Conservation (phyloP, 2,888 invertebrate species). For the Stenoptilia bipunctidactyla region DNA sequence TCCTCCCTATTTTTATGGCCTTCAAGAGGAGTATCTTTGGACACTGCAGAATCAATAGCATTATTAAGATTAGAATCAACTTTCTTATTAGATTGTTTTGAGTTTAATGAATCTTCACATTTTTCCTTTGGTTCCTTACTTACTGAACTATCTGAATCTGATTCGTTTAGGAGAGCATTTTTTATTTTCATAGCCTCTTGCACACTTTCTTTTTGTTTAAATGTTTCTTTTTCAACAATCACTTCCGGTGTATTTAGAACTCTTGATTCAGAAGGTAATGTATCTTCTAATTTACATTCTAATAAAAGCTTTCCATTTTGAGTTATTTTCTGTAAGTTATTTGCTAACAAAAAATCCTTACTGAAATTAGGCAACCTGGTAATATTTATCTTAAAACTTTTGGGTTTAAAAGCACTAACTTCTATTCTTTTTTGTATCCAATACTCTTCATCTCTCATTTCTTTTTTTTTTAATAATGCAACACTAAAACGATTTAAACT, state of each 20-base stretch:
- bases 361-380: slow-evolving; percentile 32
- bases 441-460: slow-evolving; percentile 19
- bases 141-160: slow-evolving; percentile 18
- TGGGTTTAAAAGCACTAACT: slow-evolving; percentile 36
- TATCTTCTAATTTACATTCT: slow-evolving; percentile 15
- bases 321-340: slow-evolving; percentile 34
- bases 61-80: neutral
- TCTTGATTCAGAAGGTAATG: neutral
- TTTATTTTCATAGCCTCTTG: slow-evolving; percentile 15
- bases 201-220: neutral
- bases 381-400: slow-evolving; percentile 33
- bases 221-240: slow-evolving; percentile 1
- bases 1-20: neutral
- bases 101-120: too few relatives aligned
- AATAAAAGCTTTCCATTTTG: slow-evolving; percentile 27
- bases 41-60: neutral
- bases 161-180: slow-evolving; percentile 20
- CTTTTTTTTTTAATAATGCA: slow-evolving; percentile 3
- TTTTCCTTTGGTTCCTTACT: slow-evolving; percentile 9
- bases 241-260: neutral
- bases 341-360: slow-evolving; percentile 24
- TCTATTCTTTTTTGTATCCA: slow-evolving; percentile 31
- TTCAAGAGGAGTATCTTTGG: neutral
- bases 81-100: slow-evolving; percentile 9
- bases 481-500: slow-evolving; percentile 4